These are phyloP conservation scores for Cisticola juncidis DNA, from an alignment of 2,113 vertebrate species.

Conservation along the genomic window DNA sequence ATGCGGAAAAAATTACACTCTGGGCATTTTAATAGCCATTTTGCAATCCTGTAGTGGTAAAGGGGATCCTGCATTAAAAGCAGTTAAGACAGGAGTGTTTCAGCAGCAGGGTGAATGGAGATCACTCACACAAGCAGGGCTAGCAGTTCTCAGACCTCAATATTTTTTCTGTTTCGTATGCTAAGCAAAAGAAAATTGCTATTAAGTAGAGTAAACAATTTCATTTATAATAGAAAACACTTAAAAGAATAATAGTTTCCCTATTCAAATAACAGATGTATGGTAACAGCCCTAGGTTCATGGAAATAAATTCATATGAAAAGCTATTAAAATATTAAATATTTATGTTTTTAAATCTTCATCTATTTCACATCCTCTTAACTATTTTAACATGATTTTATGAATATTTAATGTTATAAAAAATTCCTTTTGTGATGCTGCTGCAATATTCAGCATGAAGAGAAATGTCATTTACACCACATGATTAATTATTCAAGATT, in stretches of 20 bases:
- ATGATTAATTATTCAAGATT: background rate
- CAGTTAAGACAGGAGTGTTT: background rate
- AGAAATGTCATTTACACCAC: constrained; percentile 2
- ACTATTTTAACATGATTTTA: constrained; percentile 29
- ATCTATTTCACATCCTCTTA: constrained; percentile 8
- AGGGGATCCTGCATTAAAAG: background rate
- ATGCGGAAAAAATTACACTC: background rate
- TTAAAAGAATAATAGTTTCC: background rate
- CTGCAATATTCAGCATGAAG: constrained; percentile 22
- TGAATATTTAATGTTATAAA: constrained; percentile 31
- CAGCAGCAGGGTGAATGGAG: background rate
- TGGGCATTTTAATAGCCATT: background rate
- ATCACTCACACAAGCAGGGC: background rate
- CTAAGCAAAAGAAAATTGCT: background rate
- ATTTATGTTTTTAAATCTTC: constrained; percentile 7
- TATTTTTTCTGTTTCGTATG: background rate
- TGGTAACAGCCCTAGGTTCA: background rate
- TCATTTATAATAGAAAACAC: background rate
- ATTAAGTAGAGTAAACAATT: background rate
- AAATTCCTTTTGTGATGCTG: background rate
- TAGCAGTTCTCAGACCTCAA: background rate
- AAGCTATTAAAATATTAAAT: constrained; percentile 49
- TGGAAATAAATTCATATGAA: background rate
- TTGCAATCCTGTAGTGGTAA: background rate
- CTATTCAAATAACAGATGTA: background rate